phyloP scores from a whole-genome alignment of 2,113 vertebrate species.

The Syngnathoides biaculeatus region DNA sequence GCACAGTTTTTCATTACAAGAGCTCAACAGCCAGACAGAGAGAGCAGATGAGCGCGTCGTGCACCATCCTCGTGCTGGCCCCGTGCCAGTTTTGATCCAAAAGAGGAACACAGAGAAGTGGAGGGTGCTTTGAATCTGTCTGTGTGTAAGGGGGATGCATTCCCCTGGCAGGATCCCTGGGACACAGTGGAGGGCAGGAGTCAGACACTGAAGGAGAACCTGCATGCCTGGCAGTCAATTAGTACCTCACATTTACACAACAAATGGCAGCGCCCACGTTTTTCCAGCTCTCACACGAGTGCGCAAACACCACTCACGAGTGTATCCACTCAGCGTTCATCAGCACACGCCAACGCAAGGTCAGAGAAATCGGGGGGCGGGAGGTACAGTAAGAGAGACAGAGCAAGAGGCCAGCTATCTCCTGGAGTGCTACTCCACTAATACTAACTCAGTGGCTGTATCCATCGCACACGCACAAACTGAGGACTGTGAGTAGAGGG shows the following conservation, averaged over 20 bases:
- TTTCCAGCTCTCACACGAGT: constrained; percentile 22
- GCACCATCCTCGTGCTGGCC: constrained; percentile 53
- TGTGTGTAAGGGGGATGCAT: constrained; percentile 36
- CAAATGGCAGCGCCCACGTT: constrained; percentile 64
- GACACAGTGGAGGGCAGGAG: constrained; percentile 64
- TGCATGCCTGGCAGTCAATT: constrained; percentile 69
- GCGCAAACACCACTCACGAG: constrained; percentile 39
- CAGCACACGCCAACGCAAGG: constrained; percentile 66
- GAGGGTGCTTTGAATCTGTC: constrained; percentile 36
- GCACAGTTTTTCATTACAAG: constrained; percentile 35
- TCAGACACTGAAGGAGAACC: constrained; percentile 70
- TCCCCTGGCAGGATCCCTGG: constrained; percentile 63
- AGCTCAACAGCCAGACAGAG: constrained; percentile 34
- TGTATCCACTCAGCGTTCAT: constrained; percentile 64
- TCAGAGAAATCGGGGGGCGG: constrained; percentile 40
- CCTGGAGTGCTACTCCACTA: constrained; percentile 58
- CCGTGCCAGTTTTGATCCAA: constrained; percentile 46
- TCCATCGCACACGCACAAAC: constrained; percentile 33
- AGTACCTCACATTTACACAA: constrained; percentile 70
- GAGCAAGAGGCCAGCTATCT: constrained; percentile 54
- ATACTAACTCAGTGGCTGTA: constrained; percentile 47
- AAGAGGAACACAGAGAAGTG: constrained; percentile 34
- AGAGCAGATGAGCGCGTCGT: constrained; percentile 35
- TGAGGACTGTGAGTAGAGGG: background rate
- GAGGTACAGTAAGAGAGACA: constrained; percentile 19